These are phyloP conservation scores for Amiota minor DNA, from an alignment of 2,888 invertebrate genomes.

Conservation along the genomic window DNA sequence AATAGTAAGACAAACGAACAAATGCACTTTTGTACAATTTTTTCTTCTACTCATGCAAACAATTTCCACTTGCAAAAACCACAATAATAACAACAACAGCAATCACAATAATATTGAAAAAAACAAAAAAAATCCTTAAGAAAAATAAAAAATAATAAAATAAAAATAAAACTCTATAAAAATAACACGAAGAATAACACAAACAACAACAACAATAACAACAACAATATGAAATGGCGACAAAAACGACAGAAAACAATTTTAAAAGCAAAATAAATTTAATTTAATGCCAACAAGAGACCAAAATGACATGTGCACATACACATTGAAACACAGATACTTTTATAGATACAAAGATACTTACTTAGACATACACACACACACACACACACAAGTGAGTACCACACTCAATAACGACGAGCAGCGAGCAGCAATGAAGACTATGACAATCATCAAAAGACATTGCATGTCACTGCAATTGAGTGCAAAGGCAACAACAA, in stretches of 20 bases:
- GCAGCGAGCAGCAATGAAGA: no score
- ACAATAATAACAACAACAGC: not conserved
- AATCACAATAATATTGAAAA: no score
- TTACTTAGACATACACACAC: constrained; percentile 25
- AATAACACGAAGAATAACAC: constrained; percentile 1
- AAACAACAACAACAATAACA: constrained; percentile 28
- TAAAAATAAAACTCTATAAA: constrained; percentile 34
- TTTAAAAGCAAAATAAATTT: constrained; percentile 44
- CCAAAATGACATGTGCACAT: constrained; percentile 33
- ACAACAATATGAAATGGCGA: constrained; percentile 32
- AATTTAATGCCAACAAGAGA: constrained; percentile 44
- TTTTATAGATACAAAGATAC: constrained; percentile 5
- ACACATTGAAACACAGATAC: constrained; percentile 34
- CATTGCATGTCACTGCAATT: constrained; percentile 14
- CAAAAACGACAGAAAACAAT: constrained; percentile 20
- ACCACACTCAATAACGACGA: no score
- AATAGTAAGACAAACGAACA: constrained; percentile 30
- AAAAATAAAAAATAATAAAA: constrained; percentile 14
- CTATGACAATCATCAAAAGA: not conserved
- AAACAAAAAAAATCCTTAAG: constrained; percentile 12
- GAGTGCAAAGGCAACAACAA: constrained; percentile 28
- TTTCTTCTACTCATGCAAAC: constrained; percentile 27
- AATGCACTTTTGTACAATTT: constrained; percentile 36
- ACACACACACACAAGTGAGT: not conserved
- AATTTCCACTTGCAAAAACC: constrained; percentile 24